Conservation (phyloP, 2,888 invertebrate species). For the Lottia gigantea region DNA sequence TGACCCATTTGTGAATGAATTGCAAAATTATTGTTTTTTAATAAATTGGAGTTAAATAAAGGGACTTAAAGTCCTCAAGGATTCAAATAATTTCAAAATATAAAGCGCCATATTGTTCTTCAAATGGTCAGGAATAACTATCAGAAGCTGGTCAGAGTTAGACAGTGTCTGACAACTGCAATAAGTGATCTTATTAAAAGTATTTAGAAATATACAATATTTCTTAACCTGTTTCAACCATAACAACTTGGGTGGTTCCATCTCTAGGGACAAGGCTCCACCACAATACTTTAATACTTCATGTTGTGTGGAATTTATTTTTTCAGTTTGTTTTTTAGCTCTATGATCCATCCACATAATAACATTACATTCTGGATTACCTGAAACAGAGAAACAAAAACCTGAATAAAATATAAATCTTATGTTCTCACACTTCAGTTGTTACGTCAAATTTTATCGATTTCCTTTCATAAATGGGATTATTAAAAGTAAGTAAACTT, state of each 20-base stretch:
- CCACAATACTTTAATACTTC: conserved; percentile 86
- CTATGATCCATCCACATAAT: conserved; percentile 69
- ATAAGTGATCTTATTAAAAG: too few relatives aligned
- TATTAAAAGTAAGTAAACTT: too few relatives aligned
- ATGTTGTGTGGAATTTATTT: conserved; percentile 83
- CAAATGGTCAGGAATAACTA: too few relatives aligned
- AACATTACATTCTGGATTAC: conserved; percentile 72
- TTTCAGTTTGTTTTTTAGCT: conserved; percentile 78
- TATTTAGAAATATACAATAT: too few relatives aligned
- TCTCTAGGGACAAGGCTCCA: conserved; percentile 93
- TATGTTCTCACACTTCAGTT: too few relatives aligned
- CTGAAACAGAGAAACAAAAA: conserved; percentile 68
- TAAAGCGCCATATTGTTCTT: too few relatives aligned
- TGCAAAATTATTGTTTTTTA: not conserved
- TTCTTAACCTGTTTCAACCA: conserved; percentile 83
- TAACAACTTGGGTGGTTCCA: conserved; percentile 93
- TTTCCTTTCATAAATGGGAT: too few relatives aligned
- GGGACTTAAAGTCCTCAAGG: not conserved
- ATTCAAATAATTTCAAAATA: too few relatives aligned
- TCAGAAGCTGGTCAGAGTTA: too few relatives aligned
- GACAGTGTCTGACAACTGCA: too few relatives aligned
- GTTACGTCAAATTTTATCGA: too few relatives aligned
- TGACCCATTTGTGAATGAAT: not conserved
- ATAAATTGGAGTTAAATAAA: not conserved
- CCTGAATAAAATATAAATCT: too few relatives aligned